phyloP scores from a whole-genome alignment of 2,797 vertebrate species.

The Denticeps clupeoides region DNA sequence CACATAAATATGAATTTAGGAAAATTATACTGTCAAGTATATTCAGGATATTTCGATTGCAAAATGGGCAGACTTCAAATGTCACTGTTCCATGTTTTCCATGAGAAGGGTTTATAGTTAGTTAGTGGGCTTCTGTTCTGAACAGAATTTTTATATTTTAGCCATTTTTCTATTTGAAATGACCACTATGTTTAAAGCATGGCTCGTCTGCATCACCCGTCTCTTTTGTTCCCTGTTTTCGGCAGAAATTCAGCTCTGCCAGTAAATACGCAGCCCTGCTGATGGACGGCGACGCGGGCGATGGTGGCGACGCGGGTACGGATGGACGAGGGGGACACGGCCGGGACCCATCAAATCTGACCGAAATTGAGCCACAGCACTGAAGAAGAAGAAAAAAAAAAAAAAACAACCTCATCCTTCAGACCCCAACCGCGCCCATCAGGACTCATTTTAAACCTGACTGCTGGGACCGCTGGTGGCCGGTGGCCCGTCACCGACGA shows the following conservation, averaged over 20 bases:
- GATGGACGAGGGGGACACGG: slow-evolving; percentile 38
- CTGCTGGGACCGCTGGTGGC: no score
- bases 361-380: slow-evolving; percentile 46
- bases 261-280: slow-evolving; percentile 89
- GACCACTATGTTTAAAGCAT: not conserved
- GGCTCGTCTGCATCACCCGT: not conserved
- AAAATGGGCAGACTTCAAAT: no score
- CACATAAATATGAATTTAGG: no score
- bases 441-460: no score
- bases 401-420: slow-evolving; percentile 21
- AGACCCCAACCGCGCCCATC: slow-evolving; percentile 25
- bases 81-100: no score
- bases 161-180: no score
- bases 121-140: no score
- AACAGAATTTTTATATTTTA: no score
- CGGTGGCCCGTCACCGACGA: no score
- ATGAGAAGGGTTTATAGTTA: no score
- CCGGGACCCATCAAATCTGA: slow-evolving; percentile 46
- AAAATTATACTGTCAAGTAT: no score
- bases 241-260: slow-evolving; percentile 86
- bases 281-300: slow-evolving; percentile 76
- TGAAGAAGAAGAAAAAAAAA: slow-evolving; percentile 30
- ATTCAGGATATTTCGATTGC: no score
- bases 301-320: slow-evolving; percentile 58
- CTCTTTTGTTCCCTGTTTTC: slow-evolving; percentile 12